Conservation (phyloP, 2,113 vertebrate genomes). For the Tilapia sparmanii region DNA sequence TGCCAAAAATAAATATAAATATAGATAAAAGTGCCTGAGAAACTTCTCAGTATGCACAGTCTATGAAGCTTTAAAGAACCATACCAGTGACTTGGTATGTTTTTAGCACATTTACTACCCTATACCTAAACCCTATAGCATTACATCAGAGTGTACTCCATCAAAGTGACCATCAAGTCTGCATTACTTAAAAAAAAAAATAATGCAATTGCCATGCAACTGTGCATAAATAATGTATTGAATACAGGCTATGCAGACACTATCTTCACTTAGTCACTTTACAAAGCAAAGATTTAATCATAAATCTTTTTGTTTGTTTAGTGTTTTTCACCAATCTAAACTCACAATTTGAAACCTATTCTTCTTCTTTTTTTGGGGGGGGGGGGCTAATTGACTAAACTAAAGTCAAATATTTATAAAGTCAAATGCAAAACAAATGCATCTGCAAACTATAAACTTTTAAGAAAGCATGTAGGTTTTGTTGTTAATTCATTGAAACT, state of each 20-base stretch:
- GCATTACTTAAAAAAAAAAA: background rate
- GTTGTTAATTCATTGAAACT: background rate
- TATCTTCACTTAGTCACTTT: background rate
- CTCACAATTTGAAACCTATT: background rate
- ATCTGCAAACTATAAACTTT: background rate
- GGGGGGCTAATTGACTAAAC: background rate
- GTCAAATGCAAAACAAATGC: background rate
- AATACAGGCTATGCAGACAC: background rate
- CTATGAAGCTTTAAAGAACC: background rate
- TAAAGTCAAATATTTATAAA: background rate
- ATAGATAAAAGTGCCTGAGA: background rate
- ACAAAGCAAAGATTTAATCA: background rate
- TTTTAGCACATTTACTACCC: background rate
- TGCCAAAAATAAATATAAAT: background rate
- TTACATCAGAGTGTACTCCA: background rate
- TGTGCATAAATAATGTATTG: background rate
- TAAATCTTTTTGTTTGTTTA: background rate
- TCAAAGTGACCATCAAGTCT: background rate
- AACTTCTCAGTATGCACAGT: background rate
- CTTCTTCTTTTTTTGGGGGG: fast-evolving
- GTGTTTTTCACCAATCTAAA: background rate
- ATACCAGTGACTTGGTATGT: background rate
- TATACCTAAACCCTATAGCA: background rate
- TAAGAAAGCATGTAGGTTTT: background rate
- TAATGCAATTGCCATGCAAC: background rate